Base-by-base conservation (phyloP, 1,140 invertebrate genomes). In the Chironomus tepperi region DNA sequence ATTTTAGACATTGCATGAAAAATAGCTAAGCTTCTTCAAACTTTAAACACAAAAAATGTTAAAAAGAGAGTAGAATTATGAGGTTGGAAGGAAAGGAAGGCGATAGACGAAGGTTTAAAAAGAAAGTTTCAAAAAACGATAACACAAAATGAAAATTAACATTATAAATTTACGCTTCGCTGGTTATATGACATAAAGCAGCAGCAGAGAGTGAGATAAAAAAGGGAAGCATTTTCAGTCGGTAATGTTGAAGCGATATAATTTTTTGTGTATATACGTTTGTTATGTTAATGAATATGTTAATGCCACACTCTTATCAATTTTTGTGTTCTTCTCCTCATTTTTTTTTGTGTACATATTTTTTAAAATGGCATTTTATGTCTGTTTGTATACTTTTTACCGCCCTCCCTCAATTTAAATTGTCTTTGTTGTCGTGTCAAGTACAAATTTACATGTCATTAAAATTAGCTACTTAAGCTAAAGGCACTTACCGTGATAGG, bases 401-500 rank as follows among this genome's bases (percentile, higher is more conserved):
- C 47, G 12, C 47, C 12, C 47, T 12, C n/a, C 47, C 9, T 47
- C 47, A n/a, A 12, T 57, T 57, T 57, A 57, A 57, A 57, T 57
- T 57, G 47, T 15, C 47, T n/a, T 57, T 57, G 24, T 34, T 34
- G 24, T 34, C 24, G 5, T 34, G 12, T 57, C 47, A n/a, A 57
- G 47, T 57, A 57, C 47, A 57, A 57, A 57, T 57, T 57, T 57
- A 57, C 47, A 57, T 57, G 47, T 5, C 47, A 57, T 57, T 57
- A 57, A 57, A 47, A 57, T 34, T 34, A 34, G 24, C 24, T 34
- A 34, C 24, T 34, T 34, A 34, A 34, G 24, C 24, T 34, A 34
- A n/a, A 57, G 47, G 12, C 47, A 85, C 88, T 88, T 80, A 92
- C 90, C 75, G 87, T 87, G 76, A 91, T 85, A 75, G 85, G 83